Percentiles rank a stretch among this genome's conserved stretches.
phyloP scores from a whole-genome alignment of 1,140 invertebrate genomes.

The Parasteatoda tepidariorum region DNA sequence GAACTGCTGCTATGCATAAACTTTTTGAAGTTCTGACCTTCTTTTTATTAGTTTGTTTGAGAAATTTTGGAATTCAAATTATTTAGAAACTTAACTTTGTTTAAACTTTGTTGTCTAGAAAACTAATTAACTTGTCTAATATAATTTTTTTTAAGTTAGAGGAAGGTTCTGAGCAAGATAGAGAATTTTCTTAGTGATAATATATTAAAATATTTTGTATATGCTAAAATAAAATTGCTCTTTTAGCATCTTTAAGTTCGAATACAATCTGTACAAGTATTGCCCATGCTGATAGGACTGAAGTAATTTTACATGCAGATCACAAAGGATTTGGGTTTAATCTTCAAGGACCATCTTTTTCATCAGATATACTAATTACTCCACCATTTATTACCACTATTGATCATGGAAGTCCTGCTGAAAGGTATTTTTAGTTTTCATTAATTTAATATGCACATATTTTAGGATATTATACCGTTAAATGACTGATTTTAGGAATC shows the following conservation, averaged over 20 bases:
- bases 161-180: no score
- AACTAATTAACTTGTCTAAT: no score
- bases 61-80: no score
- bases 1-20: background rate
- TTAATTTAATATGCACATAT: background rate
- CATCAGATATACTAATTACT: constrained; percentile 47
- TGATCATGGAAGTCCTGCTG: constrained; percentile 78
- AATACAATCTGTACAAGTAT: constrained; percentile 71
- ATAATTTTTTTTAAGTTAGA: no score
- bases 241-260: constrained; percentile 59
- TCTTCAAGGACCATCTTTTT: constrained; percentile 66
- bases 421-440: constrained; percentile 73
- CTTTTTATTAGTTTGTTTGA: no score
- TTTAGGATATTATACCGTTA: no score
- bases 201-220: no score
- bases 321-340: constrained; percentile 70
- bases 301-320: constrained; percentile 75
- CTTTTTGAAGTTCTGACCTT: background rate
- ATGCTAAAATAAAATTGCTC: no score
- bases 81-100: no score
- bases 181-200: no score
- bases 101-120: no score
- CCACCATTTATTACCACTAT: constrained; percentile 75
- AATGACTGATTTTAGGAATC: no score
- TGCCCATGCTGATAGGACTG: constrained; percentile 76